phyloP scores from a whole-genome alignment of 2,888 invertebrate species.

The Pegoplata infirma region DNA sequence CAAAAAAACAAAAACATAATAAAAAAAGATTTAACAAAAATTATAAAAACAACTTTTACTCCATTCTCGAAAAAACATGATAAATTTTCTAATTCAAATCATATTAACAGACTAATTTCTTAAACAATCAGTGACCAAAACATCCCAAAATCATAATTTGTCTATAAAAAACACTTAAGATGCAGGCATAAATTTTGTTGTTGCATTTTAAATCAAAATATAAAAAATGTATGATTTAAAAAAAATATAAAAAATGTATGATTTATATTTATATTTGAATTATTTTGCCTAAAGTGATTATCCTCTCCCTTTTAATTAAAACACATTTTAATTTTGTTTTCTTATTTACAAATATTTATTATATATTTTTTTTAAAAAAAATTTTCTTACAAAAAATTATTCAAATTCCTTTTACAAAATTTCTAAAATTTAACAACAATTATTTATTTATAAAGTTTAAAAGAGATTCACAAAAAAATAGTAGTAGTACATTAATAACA shows the following conservation, averaged over 20 bases:
- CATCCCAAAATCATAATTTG: too few relatives aligned
- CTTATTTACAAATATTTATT: conserved; percentile 61
- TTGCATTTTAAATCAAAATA: too few relatives aligned
- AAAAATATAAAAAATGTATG: too few relatives aligned
- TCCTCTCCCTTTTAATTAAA: conserved; percentile 3
- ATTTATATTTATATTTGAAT: too few relatives aligned
- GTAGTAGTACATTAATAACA: conserved; percentile 48
- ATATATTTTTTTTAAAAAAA: conserved; percentile 37
- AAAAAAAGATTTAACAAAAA: conserved; percentile 5
- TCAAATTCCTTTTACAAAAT: conserved; percentile 48
- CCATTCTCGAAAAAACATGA: background rate
- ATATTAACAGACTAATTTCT: too few relatives aligned
- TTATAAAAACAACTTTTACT: background rate
- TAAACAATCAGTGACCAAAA: too few relatives aligned
- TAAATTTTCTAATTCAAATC: too few relatives aligned
- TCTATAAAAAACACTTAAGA: too few relatives aligned
- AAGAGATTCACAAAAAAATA: conserved; percentile 51
- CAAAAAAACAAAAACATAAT: conserved; percentile 19
- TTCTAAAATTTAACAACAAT: conserved; percentile 60
- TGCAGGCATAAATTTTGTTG: too few relatives aligned
- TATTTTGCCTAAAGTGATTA: too few relatives aligned
- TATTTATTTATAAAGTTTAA: conserved; percentile 46
- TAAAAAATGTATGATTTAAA: too few relatives aligned
- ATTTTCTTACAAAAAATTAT: conserved; percentile 44
- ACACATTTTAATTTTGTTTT: conserved; percentile 37